Base-by-base conservation (phyloP, 2,888 invertebrate species). In the Hydrotaea cyrtoneurina region DNA sequence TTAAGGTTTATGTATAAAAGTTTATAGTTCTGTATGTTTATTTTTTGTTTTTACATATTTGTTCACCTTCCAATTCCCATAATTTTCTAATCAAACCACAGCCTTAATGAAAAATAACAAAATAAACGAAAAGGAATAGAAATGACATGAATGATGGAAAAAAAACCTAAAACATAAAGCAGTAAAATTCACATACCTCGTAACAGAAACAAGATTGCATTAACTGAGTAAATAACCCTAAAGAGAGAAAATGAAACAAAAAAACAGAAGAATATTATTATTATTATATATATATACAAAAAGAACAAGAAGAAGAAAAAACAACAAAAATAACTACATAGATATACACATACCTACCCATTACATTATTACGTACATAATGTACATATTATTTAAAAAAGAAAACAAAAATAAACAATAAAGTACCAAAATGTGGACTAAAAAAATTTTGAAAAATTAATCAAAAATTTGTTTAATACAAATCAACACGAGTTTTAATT, bases 111-210 rank as follows among this genome's bases (percentile, higher is more conserved):
- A 64, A 78, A 59, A 59, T 15, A 53, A 59, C 66, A 31, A 76
- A 69, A 39, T 39, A 21, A 50, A 17, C 17, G 57, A 55, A 36
- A 46, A 19, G 73, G 36, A 77, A 43, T 19, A 53, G 10, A 19
- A 55, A 66, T 72, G 17, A 11, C 4, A 39, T 39, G 39, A 39
- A 50, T 53, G 11, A 82, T n/a, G n/a, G n/a, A n/a, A n/a, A n/a
- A 78, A 36, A 55, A 71, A 78, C 15, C 21, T 78, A n/a, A 78
- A n/a, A 13, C 21, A 62, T 75, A 74, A 78, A 74, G 55, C 72
- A 78, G 78, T 78, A 79, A 66, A 59, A 79, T 62, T 80, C 74
- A 85, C 79, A 82, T 85, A 85, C 85, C 85, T 85, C 85, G 85
- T 85, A 77, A 79, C 79, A 64, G 76, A 62, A 80, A 72, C 36